Evolutionary conservation across 2,888 invertebrate species (phyloP), one percentile per base, ranked within the genome.

Genomic region (Peribatodes rhomboidaria): DNA sequence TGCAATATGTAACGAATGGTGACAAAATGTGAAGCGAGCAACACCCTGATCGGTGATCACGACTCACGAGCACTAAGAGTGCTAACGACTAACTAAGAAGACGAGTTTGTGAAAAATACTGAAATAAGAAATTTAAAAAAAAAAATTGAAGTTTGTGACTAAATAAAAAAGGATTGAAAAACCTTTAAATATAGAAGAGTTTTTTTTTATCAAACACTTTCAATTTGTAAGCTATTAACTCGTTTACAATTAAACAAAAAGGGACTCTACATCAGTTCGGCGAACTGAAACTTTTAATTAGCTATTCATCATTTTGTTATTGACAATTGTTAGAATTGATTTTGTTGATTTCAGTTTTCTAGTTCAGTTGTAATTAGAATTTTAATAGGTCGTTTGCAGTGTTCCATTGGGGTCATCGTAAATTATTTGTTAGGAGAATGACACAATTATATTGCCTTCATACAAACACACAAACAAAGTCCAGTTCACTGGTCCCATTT

Each of bases 241-340:
- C 52, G 55, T 49, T 54, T 50, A 44, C 61, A 49, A 55, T 59
- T 44, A 59, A 62, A 55, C 35, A 31, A 27, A 46, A 47, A 53
- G 13, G 35, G 46, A 53, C 52, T 59, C 52, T 56, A 59, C 27
- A 54, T 37, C 44, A 44, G 55, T 62, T 55, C 63, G 31, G 46
- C 14, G 68, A 65, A 63, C 68, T 65, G 20, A 49, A 46, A 53
- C 42, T 27, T 60, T 44, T 31, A 50, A 50, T 57, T 42, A 55
- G 3, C 14, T 4, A 46, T 20, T 54, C 16, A 4, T 59, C 18
- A 44, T 31, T 14, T 59, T 20, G 35, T 14, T 46, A 27, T 31
- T 22, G 49, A 44, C 44, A 52, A 37, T 20, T 62, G 16, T 16
- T 16, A 46, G 31, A 52, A 46, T 39, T 27, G 11, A 8, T 22